Base-by-base conservation (phyloP, 2,888 invertebrate species). In the Himalopsyche japonica region DNA sequence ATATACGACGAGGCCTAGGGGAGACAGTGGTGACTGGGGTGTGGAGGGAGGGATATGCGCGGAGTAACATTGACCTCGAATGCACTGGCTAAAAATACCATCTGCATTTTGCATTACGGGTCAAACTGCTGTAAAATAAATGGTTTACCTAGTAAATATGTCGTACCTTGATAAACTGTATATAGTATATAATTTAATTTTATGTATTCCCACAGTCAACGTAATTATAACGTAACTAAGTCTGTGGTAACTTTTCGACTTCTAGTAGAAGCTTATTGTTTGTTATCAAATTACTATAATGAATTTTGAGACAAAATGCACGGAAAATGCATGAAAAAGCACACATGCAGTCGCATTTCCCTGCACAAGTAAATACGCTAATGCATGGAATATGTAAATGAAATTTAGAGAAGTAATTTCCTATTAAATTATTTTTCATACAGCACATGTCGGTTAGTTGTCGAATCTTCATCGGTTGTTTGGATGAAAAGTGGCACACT, bases 31-130 rank as follows among this genome's bases (percentile, higher is more conserved):
- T 15, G 48, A 37, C 15, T 80, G 57, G 49, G 49, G 80, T 20
- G 10, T 76, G 24, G 37, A 43, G 32, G 80, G 78, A 79, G 24
- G 82, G 82, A 77, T 57, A 49, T 49, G 79, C 81, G 82, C 76
- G 37, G 64, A 84, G 86, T 86, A 86, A 87, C 87, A 87, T 87
- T 87, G 86, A 87, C 86, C 87, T 87, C 86, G 82, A 86, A 87
- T 86, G 76, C 84, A 76, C 85, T n/a, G 27, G 83, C 84, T 83
- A 84, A 83, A 86, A 86, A 86, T 86, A 87, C 82, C 81, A 82
- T 79, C 78, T 84, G 79, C 84, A 82, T 81, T 83, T 76, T 47
- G 18, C 64, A 49, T 76, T 70, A 12, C 70, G 70, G 70, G 30
- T 12, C 27, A 70, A 70, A 27, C 70, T 27, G 70, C 27, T 70